Evolutionary conservation across 2,797 vertebrate species (phyloP).

Genomic region (Mormyrops boulengeri): DNA sequence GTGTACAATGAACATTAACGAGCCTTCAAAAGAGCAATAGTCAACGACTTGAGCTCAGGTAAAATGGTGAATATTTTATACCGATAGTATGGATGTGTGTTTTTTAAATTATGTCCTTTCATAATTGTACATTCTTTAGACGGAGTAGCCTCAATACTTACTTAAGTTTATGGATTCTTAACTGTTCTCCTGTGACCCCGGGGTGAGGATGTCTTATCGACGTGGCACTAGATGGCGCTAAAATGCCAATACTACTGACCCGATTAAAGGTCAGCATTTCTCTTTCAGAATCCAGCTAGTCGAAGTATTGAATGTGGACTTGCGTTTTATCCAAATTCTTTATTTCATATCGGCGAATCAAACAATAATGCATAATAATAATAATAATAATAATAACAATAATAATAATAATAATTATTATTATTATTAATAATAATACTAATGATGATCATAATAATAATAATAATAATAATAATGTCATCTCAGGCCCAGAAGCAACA

Average conservation of each 20-base stretch:
- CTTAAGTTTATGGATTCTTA: background rate
- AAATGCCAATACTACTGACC: slow-evolving; percentile 12
- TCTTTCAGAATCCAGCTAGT: background rate
- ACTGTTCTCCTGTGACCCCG: background rate
- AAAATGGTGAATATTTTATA: background rate
- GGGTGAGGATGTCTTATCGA: background rate
- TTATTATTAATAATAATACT: background rate
- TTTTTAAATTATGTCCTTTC: background rate
- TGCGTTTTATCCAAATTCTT: background rate
- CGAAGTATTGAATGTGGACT: background rate
- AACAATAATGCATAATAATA: background rate
- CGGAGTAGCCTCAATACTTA: background rate
- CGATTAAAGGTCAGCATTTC: background rate
- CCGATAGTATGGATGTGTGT: background rate
- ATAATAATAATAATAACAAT: background rate
- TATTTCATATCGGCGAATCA: background rate
- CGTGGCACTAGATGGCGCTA: slow-evolving; percentile 27
- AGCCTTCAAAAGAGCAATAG: background rate
- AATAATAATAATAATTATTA: background rate
- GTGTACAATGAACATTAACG: background rate
- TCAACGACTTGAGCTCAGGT: background rate
- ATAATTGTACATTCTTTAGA: background rate
- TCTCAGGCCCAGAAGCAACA: background rate
- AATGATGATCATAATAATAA: background rate
- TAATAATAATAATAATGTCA: background rate